Evolutionary conservation across 2,113 vertebrate genomes (phyloP).

Genomic region (Micronycteris hirsuta): DNA sequence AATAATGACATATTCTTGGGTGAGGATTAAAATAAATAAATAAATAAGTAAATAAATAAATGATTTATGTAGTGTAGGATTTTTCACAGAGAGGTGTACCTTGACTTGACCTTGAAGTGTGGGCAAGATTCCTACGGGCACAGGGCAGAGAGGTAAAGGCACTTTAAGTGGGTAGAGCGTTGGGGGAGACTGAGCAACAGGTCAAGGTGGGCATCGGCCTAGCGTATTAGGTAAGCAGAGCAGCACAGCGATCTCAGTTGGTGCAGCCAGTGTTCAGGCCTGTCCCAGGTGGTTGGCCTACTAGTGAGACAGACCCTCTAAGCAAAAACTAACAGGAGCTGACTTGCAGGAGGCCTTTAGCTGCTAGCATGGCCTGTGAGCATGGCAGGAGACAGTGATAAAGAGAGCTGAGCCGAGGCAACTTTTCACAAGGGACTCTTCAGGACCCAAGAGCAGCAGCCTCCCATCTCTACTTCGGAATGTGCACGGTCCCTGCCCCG

Average conservation of each 20-base stretch:
- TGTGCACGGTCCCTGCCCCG: background rate
- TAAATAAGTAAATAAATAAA: too few species aligned
- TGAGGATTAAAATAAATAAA: background rate
- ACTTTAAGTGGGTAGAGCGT: background rate
- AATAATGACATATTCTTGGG: too few species aligned
- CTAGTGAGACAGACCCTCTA: background rate
- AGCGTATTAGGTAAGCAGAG: background rate
- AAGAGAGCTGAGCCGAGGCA: background rate
- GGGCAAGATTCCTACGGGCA: background rate
- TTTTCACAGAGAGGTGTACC: background rate
- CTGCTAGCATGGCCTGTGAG: background rate
- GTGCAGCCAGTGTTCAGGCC: background rate
- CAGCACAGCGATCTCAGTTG: background rate
- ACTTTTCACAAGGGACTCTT: background rate
- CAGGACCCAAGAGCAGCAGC: background rate
- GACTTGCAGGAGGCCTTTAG: background rate
- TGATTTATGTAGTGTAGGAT: background rate
- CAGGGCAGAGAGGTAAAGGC: background rate
- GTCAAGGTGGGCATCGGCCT: too few species aligned
- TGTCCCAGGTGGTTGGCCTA: background rate
- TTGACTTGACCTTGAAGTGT: background rate
- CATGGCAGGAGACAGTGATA: background rate
- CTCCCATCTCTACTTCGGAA: background rate
- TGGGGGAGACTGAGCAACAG: background rate
- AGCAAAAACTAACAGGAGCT: background rate